Percentiles rank a stretch among this genome's conserved stretches.
phyloP scores from a whole-genome alignment of 2,113 vertebrate genomes.

The Epinephelus fuscoguttatus region DNA sequence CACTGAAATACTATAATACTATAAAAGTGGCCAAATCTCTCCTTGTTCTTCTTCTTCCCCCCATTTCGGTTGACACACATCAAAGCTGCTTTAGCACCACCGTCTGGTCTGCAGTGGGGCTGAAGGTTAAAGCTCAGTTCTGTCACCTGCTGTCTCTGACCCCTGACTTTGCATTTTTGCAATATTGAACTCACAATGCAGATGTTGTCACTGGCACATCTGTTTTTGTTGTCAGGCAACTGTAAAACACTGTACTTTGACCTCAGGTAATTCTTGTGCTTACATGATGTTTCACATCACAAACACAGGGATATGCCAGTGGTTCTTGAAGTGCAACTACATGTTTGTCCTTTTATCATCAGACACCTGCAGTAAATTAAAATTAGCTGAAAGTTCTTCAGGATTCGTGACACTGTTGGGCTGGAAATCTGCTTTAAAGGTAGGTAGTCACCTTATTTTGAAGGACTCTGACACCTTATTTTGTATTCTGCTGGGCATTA shows the following conservation, averaged over 20 bases:
- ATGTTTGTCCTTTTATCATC: too few species aligned
- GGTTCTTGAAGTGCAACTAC: too few species aligned
- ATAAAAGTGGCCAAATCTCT: not conserved
- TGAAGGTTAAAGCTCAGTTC: not conserved
- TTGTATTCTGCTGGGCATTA: not conserved
- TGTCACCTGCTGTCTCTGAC: not conserved
- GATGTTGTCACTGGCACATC: too few species aligned
- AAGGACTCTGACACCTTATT: not conserved
- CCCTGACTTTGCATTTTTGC: too few species aligned
- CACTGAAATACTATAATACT: not conserved
- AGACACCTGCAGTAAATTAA: not conserved
- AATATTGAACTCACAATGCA: too few species aligned
- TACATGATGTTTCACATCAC: too few species aligned
- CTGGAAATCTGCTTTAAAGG: not conserved
- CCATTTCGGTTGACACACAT: not conserved
- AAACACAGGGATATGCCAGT: too few species aligned
- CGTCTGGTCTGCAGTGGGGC: not conserved
- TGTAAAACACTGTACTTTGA: too few species aligned
- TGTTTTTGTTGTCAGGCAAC: too few species aligned
- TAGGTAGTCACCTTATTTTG: not conserved
- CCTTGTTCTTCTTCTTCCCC: not conserved
- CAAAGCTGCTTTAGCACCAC: conserved; percentile 5
- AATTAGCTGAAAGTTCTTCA: not conserved
- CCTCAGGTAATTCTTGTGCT: too few species aligned
- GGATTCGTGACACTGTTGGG: not conserved